A percentile compares a stretch with the other conserved stretches of the same genome.
phyloP scores from a whole-genome alignment of 2,113 vertebrate species.

The Corythornis vintsioides region DNA sequence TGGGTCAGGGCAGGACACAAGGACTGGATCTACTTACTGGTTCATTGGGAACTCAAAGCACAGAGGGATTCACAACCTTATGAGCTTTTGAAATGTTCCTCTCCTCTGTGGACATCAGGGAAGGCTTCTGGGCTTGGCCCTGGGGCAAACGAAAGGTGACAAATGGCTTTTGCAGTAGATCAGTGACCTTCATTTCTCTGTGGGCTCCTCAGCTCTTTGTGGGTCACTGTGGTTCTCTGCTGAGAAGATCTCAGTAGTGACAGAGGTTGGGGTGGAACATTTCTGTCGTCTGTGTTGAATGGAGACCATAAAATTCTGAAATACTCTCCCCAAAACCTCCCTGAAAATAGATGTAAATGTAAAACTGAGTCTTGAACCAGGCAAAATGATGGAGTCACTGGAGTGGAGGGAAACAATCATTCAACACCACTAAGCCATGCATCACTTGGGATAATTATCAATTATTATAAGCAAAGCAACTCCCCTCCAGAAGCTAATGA shows the following conservation, averaged over 20 bases:
- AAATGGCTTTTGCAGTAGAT: not conserved
- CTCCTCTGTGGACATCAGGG: not conserved
- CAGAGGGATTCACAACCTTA: not conserved
- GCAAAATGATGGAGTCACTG: not conserved
- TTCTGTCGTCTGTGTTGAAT: not conserved
- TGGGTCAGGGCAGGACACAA: not conserved
- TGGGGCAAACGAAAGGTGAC: not conserved
- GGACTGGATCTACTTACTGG: not conserved
- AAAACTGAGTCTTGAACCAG: not conserved
- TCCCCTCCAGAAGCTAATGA: constrained; percentile 5
- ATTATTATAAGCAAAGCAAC: not conserved
- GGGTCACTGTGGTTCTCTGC: not conserved
- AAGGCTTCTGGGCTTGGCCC: not conserved
- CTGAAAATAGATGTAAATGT: not conserved
- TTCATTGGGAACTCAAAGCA: not conserved
- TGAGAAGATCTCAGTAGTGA: fast-evolving
- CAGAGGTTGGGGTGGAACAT: not conserved
- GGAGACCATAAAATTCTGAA: not conserved
- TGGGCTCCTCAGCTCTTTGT: not conserved
- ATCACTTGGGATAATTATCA: constrained; percentile 15
- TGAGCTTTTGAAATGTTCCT: not conserved
- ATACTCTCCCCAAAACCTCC: not conserved
- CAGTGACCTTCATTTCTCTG: not conserved
- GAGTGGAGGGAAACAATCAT: not conserved
- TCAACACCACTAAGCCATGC: not conserved